Base-by-base conservation (phyloP, 2,797 vertebrate species). In the Halcyon leucocephala region DNA sequence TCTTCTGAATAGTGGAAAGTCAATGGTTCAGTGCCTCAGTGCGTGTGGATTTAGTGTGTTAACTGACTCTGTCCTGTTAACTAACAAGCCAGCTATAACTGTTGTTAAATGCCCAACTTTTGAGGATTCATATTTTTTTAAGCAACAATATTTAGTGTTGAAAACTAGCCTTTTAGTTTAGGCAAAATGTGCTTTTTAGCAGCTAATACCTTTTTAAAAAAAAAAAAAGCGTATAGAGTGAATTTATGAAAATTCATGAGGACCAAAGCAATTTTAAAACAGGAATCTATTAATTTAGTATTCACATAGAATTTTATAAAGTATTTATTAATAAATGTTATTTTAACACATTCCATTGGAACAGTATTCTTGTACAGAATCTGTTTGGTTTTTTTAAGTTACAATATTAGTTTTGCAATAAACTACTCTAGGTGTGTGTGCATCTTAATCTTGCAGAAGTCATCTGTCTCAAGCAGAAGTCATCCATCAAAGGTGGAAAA, bases 261-360 rank as follows among this genome's bases (percentile, higher is more conserved):
- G 98, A 98, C 98, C 98, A 98, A 98, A 98, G 98, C 97, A 97
- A 98, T 98, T 98, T 97, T 96, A 98, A 97, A 98, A 97, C 97
- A 98, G 98, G 98, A 98, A 98, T 98, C 98, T 98, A 98, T 98
- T 98, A 98, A 98, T 98, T 98, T 98, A 98, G 97, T 97, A 94
- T 97, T 97, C 97, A 94, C 95, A 97, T 97, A 97, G 97, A 98
- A 98, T 98, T 98, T 98, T 98, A 98, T 98, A 98, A 98, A 98
- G 97, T 98, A 98, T 98, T 98, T 98, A 98, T 98, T 98, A 98
- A 98, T 98, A 98, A 98, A 98, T 98, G 97, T 98, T 98, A 98
- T 98, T 98, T 98, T 98, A 97, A 98, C 97, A 98, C 98, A 98
- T 98, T 98, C 98, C 98, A 98, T 98, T 98, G 98, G 97, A 98